Conservation (phyloP, 2,888 invertebrate species). For the Pseudococcus jackbeardsleyi region DNA sequence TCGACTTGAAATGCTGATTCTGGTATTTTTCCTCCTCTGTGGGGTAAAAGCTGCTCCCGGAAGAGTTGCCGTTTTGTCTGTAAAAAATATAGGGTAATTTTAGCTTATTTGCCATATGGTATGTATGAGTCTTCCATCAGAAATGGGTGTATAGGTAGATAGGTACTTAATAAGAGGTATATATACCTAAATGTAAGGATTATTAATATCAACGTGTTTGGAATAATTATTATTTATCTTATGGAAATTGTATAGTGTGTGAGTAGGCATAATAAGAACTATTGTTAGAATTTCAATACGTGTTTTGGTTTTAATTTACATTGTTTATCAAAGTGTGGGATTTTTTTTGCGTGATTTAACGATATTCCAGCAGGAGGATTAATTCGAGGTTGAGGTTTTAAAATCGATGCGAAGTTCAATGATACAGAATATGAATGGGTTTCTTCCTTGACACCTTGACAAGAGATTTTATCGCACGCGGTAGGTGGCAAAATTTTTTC, state of each 20-base stretch:
- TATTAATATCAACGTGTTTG: conserved; percentile 29
- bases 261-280: conserved; percentile 6
- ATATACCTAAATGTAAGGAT: background rate
- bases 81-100: background rate
- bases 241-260: background rate
- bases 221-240: conserved; percentile 2
- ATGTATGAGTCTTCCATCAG: too few species aligned
- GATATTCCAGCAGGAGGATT: background rate
- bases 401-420: background rate
- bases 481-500: too few species aligned
- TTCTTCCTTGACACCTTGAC: background rate
- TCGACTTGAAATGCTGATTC: conserved; percentile 76
- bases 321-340: conserved; percentile 46
- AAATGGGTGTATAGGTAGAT: background rate
- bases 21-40: conserved; percentile 76
- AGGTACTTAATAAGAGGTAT: background rate
- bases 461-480: too few species aligned
- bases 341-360: background rate
- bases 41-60: conserved; percentile 76
- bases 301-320: conserved; percentile 52
- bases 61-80: conserved; percentile 76
- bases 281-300: conserved; percentile 26
- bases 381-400: background rate
- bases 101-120: too few species aligned
- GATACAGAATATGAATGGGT: background rate